Base-by-base conservation (phyloP, 1,140 invertebrate species). In the Lucilia sericata region DNA sequence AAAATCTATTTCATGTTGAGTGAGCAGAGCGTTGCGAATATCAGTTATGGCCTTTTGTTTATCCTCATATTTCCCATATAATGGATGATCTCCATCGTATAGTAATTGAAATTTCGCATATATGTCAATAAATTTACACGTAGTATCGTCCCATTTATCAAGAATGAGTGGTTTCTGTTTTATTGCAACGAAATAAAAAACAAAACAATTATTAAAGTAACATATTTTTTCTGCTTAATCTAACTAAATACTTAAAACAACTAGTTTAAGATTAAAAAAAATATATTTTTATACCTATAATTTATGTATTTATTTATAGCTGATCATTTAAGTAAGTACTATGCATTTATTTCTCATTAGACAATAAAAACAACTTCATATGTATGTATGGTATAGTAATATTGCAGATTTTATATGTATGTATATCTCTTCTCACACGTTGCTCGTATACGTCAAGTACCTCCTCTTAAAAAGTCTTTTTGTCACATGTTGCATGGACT, bases 381-480 rank as follows among this genome's bases (percentile, higher is more conserved):
- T n/a, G n/a, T n/a, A n/a, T n/a, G n/a, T n/a, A n/a, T n/a, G n/a
- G 3, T 30, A 30, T 30, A 30, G 25, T 30, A 30, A 30, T 30
- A n/a, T n/a, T n/a, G n/a, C n/a, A n/a, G n/a, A n/a, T n/a, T n/a
- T n/a, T n/a, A n/a, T n/a, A n/a, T n/a, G n/a, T 30, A 2, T 30
- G 1, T 30, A 42, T 90, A 90, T 7, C 88, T 88, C 65, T 90
- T 90, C 10, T 88, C 88, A 34, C 88, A 90, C 2, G 86, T 86
- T 30, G 49, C 60, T 90, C 88, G 5, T 86, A 34, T 90, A 88
- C 2, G 86, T 84, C 8, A 89, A 74, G 85, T 88, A 47, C 2
- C 88, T 87, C 19, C 87, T 88, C 14, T 87, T 90, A 86, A 8
- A 47, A 90, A 90, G 34, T 89, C 88, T 74, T 90, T 90, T 7